Conservation (phyloP, 2,113 vertebrate species). For the Cinclus mexicanus region DNA sequence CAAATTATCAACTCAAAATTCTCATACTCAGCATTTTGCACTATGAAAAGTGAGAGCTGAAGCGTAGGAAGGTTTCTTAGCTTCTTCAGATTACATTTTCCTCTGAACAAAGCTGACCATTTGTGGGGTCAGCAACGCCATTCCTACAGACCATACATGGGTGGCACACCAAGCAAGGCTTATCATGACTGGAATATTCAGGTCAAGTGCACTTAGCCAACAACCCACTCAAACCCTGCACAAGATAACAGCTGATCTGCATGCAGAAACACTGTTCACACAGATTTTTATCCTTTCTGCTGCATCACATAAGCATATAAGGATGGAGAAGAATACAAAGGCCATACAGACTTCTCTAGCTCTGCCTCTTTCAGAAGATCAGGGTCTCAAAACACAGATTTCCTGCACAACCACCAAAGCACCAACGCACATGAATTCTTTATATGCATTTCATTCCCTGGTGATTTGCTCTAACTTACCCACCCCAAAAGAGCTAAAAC, state of each 20-base stretch:
- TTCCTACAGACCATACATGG: not conserved
- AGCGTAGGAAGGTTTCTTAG: conserved; percentile 9
- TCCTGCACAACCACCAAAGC: not conserved
- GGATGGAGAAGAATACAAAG: not conserved
- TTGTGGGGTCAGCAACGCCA: rapidly evolving
- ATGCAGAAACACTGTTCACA: not conserved
- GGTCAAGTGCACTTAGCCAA: conserved; percentile 43
- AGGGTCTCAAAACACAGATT: not conserved
- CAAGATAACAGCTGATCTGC: conserved; percentile 30
- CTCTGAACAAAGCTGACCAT: conserved; percentile 24
- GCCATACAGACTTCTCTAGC: not conserved
- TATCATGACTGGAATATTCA: conserved; percentile 17
- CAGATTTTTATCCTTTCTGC: conserved; percentile 25
- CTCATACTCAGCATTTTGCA: not conserved
- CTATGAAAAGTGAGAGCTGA: not conserved
- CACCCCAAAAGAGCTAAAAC: not conserved
- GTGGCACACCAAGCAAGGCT: conserved; percentile 1
- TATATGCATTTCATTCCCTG: not conserved
- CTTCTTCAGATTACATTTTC: not conserved
- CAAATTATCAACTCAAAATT: not conserved
- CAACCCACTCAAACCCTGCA: conserved; percentile 23
- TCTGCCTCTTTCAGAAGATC: not conserved
- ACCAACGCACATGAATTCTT: not conserved
- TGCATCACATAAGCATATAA: not conserved
- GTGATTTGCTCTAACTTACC: not conserved